phyloP scores from a whole-genome alignment of 2,888 invertebrate species.

The Drosophila recens region DNA sequence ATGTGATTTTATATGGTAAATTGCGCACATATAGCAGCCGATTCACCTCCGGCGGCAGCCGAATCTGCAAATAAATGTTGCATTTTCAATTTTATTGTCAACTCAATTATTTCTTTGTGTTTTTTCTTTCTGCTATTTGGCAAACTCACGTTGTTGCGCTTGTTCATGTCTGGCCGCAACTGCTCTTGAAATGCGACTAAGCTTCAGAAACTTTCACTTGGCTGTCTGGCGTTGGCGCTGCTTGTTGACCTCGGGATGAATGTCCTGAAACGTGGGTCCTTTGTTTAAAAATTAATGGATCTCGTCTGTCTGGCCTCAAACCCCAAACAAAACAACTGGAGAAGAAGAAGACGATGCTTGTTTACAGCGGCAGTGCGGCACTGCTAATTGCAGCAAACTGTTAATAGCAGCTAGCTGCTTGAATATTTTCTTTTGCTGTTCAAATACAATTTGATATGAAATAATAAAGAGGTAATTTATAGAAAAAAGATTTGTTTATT shows the following conservation, averaged over 20 bases:
- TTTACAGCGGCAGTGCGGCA: constrained; percentile 10
- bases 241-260: constrained; percentile 74
- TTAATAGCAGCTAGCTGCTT: neutral
- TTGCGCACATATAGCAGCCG: constrained; percentile 98
- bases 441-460: too few species aligned
- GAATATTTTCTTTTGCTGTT: neutral
- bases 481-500: too few species aligned
- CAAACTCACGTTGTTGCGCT: constrained; percentile 84
- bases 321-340: constrained; percentile 66
- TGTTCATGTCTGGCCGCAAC: constrained; percentile 78
- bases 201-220: constrained; percentile 69
- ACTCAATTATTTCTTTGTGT: constrained; percentile 20
- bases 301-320: constrained; percentile 74
- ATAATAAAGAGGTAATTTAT: too few species aligned
- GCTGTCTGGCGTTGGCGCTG: constrained; percentile 24
- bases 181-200: constrained; percentile 65
- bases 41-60: constrained; percentile 99
- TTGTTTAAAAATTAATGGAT: constrained; percentile 74
- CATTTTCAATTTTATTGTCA: constrained; percentile 35
- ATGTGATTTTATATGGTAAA: constrained; percentile 99
- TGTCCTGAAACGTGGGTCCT: constrained; percentile 77
- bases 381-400: neutral
- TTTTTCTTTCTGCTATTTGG: constrained; percentile 8
- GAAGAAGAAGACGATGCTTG: constrained; percentile 21
- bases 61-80: constrained; percentile 88